Base-by-base conservation (phyloP, 2,888 invertebrate species). In the Dioctria linearis region DNA sequence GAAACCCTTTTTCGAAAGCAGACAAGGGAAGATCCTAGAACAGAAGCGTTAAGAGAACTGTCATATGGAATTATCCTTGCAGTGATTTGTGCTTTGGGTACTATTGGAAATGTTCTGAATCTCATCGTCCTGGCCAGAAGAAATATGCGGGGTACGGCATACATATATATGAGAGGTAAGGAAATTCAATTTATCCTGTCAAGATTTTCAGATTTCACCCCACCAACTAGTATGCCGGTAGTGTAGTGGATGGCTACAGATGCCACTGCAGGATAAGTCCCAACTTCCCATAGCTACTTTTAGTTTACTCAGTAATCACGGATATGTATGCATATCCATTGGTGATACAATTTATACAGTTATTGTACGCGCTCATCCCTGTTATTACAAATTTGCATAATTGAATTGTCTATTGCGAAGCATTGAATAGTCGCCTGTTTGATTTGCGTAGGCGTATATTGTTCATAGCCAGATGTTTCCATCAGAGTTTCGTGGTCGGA, bases 131-230 rank as follows among this genome's bases (percentile, higher is more conserved):
- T 95, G 82, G 94, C 94, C 59, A 91, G 94, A 82, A 92, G 93
- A 82, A 94, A 94, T 84, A 93, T 95, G 92, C 92, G 94, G 84
- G 94, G 94, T 61, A 93, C 94, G 0, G 95, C 95, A 59, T 95
- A 95, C 87, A 92, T 94, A 87, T 95, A 94, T 88, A 94, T 94
- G n/a, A 89, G 93, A 88, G 93, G 94, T 94, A 86, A 91, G 91
- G 88, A 81, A 51, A 71, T 43, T 51, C 71, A 71, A 71, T 54
- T 67, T 67, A 67, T 67, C 9, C 49, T 46, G 5, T 13, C 3
- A 9, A 67, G 46, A 67, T 9, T n/a, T 67, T n/a, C 46, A 8
- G 49, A 49, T 49, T 67, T 67, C 25, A 9, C 11, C 4, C 67
- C 3, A n/a, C 66, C 39, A 43, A 4, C 4, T 9, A 46, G 67